Percentiles rank a stretch among this genome's conserved stretches.
These are phyloP conservation scores for Ceratina calcarata DNA, from an alignment of 1,140 invertebrate genomes.

Conservation along the genomic window DNA sequence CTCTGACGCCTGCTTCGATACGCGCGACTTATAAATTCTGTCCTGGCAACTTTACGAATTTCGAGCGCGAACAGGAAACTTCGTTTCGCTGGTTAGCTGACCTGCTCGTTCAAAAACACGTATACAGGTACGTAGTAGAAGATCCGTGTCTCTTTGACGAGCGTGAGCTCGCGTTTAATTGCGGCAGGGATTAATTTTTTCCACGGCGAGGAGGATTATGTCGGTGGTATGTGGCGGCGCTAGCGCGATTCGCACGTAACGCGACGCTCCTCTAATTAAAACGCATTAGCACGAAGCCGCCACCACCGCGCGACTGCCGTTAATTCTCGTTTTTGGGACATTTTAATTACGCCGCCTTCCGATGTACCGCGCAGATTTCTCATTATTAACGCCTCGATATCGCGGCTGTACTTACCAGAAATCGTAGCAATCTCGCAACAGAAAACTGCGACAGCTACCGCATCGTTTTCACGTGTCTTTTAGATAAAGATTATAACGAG, in stretches of 20 bases:
- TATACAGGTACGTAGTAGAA: too few species aligned
- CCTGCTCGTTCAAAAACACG: too few species aligned
- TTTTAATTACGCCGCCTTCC: constrained; percentile 25
- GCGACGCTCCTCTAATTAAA: constrained; percentile 30
- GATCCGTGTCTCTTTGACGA: background rate
- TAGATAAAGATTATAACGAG: too few species aligned
- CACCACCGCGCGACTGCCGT: background rate
- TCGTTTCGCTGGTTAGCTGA: too few species aligned
- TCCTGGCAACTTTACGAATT: too few species aligned
- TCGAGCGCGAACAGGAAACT: too few species aligned
- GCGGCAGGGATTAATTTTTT: constrained; percentile 9
- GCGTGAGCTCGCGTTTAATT: constrained; percentile 15
- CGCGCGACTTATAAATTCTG: background rate
- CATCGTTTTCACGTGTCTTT: too few species aligned
- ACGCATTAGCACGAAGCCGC: constrained; percentile 22
- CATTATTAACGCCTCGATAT: constrained; percentile 37
- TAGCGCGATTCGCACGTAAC: constrained; percentile 7
- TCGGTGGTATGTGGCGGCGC: background rate
- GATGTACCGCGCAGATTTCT: background rate
- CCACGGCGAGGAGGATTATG: constrained; percentile 7
- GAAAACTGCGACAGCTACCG: background rate
- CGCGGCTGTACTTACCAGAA: background rate
- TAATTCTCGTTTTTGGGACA: constrained; percentile 24
- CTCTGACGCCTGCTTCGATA: background rate
- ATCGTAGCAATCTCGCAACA: constrained; percentile 26